Percentiles rank a stretch among this genome's conserved stretches.
Conservation (phyloP, 92 coral and sea anemone genomes). For the Phenganax marumi region DNA sequence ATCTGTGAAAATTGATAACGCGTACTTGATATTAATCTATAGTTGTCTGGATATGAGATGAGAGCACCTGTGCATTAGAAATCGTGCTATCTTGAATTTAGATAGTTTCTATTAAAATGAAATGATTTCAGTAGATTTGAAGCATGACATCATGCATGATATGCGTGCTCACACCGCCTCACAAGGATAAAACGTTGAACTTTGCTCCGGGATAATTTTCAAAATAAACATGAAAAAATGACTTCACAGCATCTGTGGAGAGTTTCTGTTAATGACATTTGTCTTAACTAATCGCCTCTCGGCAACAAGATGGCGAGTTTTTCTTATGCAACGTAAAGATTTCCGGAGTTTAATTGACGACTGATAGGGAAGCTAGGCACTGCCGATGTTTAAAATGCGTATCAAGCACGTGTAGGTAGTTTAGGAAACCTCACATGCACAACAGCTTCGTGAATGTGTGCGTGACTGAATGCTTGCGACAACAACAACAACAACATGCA, state of each 20-base stretch:
- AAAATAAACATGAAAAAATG: constrained; percentile 11
- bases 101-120: not conserved
- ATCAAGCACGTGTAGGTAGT: not conserved
- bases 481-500: no score
- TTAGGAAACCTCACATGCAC: no score
- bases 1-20: no score
- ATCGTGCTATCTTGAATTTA: no score
- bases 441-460: no score
- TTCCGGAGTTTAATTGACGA: constrained; percentile 17
- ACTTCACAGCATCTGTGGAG: constrained; percentile 4
- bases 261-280: constrained; percentile 11
- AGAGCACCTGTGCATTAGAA: no score
- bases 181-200: not conserved
- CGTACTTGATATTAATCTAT: no score
- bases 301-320: not conserved
- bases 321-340: not conserved
- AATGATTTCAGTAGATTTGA: not conserved
- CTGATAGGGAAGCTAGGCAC: not conserved
- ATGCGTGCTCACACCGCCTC: not conserved
- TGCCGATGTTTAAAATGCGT: not conserved
- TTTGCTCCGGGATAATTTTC: not conserved
- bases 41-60: no score
- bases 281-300: not conserved
- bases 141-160: not conserved
- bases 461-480: no score